A percentile compares a stretch with the other conserved stretches of the same genome.
Evolutionary conservation across 2,113 vertebrate genomes (phyloP).

Genomic region (Craseonycteris thonglongyai): DNA sequence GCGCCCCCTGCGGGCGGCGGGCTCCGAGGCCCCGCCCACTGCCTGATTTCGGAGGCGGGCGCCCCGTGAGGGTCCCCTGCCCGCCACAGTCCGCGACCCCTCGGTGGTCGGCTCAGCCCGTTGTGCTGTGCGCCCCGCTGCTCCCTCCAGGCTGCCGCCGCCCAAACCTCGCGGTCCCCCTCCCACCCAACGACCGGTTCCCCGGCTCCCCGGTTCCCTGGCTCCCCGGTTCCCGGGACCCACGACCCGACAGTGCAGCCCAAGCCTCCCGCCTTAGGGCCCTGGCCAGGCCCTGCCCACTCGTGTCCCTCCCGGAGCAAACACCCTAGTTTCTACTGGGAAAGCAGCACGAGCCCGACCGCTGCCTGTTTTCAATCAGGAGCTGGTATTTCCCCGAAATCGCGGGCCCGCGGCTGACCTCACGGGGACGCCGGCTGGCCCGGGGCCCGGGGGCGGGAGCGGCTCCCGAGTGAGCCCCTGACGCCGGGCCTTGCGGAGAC

Average conservation of each 20-base stretch:
- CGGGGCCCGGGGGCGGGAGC: slow-evolving; percentile 10
- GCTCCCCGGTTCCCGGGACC: background rate
- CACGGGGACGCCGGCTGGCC: slow-evolving; percentile 52
- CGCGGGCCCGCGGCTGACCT: slow-evolving; percentile 62
- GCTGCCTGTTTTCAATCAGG: slow-evolving; percentile 69
- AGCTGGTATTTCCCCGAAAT: slow-evolving; percentile 73
- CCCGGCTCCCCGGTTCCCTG: background rate
- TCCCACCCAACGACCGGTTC: no score
- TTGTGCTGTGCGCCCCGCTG: background rate
- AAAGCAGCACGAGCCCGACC: slow-evolving; percentile 61
- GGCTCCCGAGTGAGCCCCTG: slow-evolving; percentile 30
- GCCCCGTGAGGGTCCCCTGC: accelerated
- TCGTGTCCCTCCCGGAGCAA: slow-evolving; percentile 51
- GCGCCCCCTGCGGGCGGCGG: background rate
- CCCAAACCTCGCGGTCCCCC: background rate
- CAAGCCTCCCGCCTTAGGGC: background rate
- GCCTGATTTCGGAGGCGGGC: background rate
- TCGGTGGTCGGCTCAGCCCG: background rate
- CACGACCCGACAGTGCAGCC: background rate
- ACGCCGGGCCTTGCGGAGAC: background rate
- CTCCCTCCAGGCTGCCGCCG: background rate
- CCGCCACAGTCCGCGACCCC: background rate
- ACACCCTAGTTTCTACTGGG: slow-evolving; percentile 55
- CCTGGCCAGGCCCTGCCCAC: background rate
- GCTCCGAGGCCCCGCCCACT: accelerated